Base-by-base conservation (phyloP, 2,797 vertebrate genomes). In the Enteromius paludinosus region DNA sequence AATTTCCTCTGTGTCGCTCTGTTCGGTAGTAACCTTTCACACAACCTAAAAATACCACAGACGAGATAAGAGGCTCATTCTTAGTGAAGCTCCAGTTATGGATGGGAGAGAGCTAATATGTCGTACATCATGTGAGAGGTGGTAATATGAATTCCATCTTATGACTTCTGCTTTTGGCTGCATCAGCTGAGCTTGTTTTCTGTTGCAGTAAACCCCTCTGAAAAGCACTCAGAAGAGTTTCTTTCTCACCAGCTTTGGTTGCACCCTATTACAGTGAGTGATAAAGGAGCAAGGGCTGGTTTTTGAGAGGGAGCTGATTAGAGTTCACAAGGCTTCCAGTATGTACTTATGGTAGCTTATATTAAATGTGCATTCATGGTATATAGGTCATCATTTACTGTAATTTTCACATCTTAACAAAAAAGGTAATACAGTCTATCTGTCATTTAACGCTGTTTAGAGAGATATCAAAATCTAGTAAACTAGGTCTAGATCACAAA, bases 11-110 rank as follows among this genome's bases (percentile, higher is more conserved):
- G 70, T 73, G 84, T 25, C 47, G 45, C 62, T 72, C 68, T 61
- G 76, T 79, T 85, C 69, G 28, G 41, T 43, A 75, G 49, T 70
- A 82, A 78, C 79, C 56, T 85, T 54, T 79, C n/a, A 45, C 76
- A 61, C 75, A 45, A 11, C 17, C 81, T 85, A 79, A 85, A 83
- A 79, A 85, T 79, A 79, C 23, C 84, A 54, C 4, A 0, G 38
- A 43, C 33, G 6, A 69, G 76, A 73, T 70, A 82, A 69, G 49
- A 85, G 69, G 61, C 75, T 73, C 68, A 82, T 82, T 82, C 80
- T 75, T 56, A 62, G 9, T 14, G 30, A 7, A 35, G 56, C 69
- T 81, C 43, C 33, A 73, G 59, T 73, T 38, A 81, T 72, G 69
- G 54, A 82, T 68, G 61, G 23, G 20, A 68, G 62, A 41, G 71